phyloP scores from a whole-genome alignment of 2,888 invertebrate species.

The Aelia acuminata region DNA sequence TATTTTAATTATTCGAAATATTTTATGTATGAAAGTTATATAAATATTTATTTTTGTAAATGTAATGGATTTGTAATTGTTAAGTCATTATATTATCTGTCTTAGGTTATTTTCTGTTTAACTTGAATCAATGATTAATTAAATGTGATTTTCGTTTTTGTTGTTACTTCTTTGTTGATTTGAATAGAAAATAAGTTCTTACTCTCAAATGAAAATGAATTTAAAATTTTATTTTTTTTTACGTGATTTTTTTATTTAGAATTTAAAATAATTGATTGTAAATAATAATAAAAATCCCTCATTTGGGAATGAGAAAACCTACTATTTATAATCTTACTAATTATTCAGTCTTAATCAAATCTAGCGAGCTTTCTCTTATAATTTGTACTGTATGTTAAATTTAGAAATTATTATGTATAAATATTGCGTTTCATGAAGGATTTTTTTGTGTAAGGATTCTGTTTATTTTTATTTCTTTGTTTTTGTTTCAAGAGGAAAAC shows the following conservation, averaged over 20 bases:
- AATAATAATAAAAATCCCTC: neutral
- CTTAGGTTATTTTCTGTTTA: neutral
- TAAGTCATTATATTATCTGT: slow-evolving; percentile 3
- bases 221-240: neutral
- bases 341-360: neutral
- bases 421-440: neutral
- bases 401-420: neutral
- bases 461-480: neutral
- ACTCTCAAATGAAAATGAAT: neutral
- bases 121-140: neutral
- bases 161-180: neutral
- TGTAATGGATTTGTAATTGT: neutral
- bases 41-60: slow-evolving; percentile 54
- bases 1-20: slow-evolving; percentile 51
- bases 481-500: too few relatives aligned
- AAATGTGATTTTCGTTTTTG: neutral
- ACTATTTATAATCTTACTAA: neutral
- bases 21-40: slow-evolving; percentile 40
- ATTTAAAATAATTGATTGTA: neutral
- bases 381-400: neutral
- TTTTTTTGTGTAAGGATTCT: slow-evolving; percentile 2
- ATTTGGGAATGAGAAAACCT: neutral
- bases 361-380: neutral
- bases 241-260: neutral
- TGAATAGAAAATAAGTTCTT: neutral